Evolutionary conservation across 64 coral and sea anemone genomes (phyloP), one percentile per base, ranked within the genome.

Genomic region (Montipora cactus): DNA sequence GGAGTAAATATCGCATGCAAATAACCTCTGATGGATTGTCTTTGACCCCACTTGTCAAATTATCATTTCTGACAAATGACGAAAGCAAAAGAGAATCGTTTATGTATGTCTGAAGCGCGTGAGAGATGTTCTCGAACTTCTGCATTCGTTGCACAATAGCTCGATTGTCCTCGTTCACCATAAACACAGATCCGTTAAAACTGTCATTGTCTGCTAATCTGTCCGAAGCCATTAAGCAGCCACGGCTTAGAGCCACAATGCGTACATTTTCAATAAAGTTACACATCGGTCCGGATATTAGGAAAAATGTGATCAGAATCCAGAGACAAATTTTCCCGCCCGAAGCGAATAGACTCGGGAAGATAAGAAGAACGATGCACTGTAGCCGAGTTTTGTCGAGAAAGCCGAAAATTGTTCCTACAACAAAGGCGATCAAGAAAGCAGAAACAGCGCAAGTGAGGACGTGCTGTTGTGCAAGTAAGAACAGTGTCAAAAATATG

Each of bases 251-350:
- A 10, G 92, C 89, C 75, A 99, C 88, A 8, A 94, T 74, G 14
- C 79, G 62, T 47, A 94, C 88, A 84, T 99, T 99, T 16, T 81
- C 92, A 50, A 92, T 79, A 49, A 95, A 90, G 79, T 99, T 99
- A 79, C 98, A 99, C 81, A 96, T 25, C 46, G 98, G 95, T 1
- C 98, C 98, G 28, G 92, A 80, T 46, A 99, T 84, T 74, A 95
- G 22, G 80, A 96, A 99, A 75, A 92, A 99, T 3, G 86, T 79
- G 47, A 99, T 92, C 10, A 99, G 57, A 79, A 99, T 74, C 95
- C 95, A 99, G 20, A 96, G 0, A 1, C 95, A 93, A 19, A 99
- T 87, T 78, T 96, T 94, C 5, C 95, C 98, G 28, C 92, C 94
- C 8, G 47, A 69, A 7, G 89, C 84, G 78, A 96, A 96, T 14